A percentile compares a stretch with the other conserved stretches of the same genome.
These are phyloP conservation scores for Mormyrus hasselquistii DNA, from an alignment of 2,797 vertebrate species.

Conservation along the genomic window DNA sequence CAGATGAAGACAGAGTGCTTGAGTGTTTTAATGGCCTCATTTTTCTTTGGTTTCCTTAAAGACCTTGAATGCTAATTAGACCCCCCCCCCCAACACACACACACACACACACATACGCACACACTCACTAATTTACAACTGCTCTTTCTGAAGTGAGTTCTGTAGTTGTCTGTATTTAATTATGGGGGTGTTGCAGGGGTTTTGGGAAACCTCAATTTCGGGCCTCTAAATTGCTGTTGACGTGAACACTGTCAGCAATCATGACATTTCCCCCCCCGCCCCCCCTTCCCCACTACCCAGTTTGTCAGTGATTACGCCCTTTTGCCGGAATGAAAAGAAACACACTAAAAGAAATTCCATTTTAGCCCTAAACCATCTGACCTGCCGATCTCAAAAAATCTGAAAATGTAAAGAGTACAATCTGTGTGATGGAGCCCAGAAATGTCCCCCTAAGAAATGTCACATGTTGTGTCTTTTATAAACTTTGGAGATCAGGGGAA, in stretches of 20 bases:
- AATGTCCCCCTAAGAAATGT: not conserved
- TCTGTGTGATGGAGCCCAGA: not conserved
- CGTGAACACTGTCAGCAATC: conserved; percentile 42
- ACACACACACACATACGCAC: not conserved
- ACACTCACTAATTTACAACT: conserved; percentile 39
- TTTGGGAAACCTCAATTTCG: conserved; percentile 35
- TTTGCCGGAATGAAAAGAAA: conserved; percentile 20
- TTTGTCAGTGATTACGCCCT: conserved; percentile 27
- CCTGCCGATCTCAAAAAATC: conserved; percentile 20
- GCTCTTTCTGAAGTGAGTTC: conserved; percentile 38
- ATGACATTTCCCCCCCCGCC: conserved; percentile 34
- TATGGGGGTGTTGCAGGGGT: conserved; percentile 29
- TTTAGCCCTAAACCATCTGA: conserved; percentile 17
- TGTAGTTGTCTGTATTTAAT: conserved; percentile 46
- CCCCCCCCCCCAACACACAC: not conserved
- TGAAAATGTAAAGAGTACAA: conserved; percentile 5
- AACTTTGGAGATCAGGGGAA: not conserved
- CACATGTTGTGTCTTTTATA: not conserved
- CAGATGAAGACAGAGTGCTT: conserved; percentile 29
- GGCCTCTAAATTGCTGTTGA: conserved; percentile 34
- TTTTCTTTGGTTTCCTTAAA: conserved; percentile 37
- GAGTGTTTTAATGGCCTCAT: conserved; percentile 37
- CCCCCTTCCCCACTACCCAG: conserved; percentile 31
- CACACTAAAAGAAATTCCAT: conserved; percentile 8
- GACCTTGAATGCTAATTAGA: conserved; percentile 44